A percentile compares a stretch with the other conserved stretches of the same genome.
These are phyloP conservation scores for Euclidia mi DNA, from an alignment of 2,888 invertebrate genomes.

Conservation along the genomic window DNA sequence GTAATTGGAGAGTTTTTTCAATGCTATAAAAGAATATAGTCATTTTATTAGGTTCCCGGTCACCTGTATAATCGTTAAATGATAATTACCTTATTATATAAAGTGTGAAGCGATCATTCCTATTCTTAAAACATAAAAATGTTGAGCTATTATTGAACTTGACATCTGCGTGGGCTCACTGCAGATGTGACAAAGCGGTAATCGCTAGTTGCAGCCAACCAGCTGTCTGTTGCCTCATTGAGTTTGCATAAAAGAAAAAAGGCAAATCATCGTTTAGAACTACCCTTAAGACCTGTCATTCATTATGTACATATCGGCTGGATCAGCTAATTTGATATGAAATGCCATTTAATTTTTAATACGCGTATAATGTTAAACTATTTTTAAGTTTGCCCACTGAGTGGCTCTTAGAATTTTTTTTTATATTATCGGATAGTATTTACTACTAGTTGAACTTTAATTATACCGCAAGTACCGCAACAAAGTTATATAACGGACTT, in stretches of 20 bases:
- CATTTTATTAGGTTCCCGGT: slow-evolving; percentile 18
- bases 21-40: slow-evolving; percentile 26
- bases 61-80: slow-evolving; percentile 24
- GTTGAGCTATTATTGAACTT: slow-evolving; percentile 18
- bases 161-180: slow-evolving; percentile 33
- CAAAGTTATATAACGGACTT: too few species aligned
- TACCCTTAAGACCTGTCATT: slow-evolving; percentile 13
- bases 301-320: slow-evolving; percentile 29
- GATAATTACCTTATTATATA: slow-evolving; percentile 22
- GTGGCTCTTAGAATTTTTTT: too few species aligned
- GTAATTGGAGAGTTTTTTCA: slow-evolving; percentile 7
- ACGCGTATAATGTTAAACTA: not conserved
- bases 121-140: slow-evolving; percentile 25
- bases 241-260: slow-evolving; percentile 27
- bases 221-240: slow-evolving; percentile 29
- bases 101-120: slow-evolving; percentile 37
- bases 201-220: slow-evolving; percentile 17
- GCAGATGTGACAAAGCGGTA: slow-evolving; percentile 34
- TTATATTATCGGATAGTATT: too few species aligned
- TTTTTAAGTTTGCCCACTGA: too few species aligned
- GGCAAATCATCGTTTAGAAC: slow-evolving; percentile 24
- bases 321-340: slow-evolving; percentile 17
- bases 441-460: too few species aligned
- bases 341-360: slow-evolving; percentile 11
- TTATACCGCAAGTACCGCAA: too few species aligned